These are phyloP conservation scores for Nemapogon koenigi DNA, from an alignment of 2,888 invertebrate genomes.

Conservation along the genomic window DNA sequence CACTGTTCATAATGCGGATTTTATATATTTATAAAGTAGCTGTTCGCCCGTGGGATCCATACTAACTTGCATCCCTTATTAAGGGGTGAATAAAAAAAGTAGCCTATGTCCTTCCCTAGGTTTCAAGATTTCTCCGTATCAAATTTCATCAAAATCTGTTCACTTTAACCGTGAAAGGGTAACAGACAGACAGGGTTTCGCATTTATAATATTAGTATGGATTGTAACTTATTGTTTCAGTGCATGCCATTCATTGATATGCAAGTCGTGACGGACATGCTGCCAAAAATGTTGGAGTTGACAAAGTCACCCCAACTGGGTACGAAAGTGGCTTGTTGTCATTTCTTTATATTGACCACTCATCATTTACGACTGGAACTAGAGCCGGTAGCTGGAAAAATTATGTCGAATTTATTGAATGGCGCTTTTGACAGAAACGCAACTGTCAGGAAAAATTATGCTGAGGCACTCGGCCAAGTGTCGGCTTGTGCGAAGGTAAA, in stretches of 20 bases:
- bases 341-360: constrained; percentile 76
- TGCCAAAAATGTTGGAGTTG: constrained; percentile 82
- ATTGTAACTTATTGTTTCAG: too few relatives aligned
- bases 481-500: constrained; percentile 81
- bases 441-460: constrained; percentile 83
- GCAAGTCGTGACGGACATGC: constrained; percentile 76
- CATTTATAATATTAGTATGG: too few relatives aligned
- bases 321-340: constrained; percentile 82
- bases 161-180: too few relatives aligned
- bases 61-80: too few relatives aligned
- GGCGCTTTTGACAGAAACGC: constrained; percentile 86
- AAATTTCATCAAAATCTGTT: too few relatives aligned
- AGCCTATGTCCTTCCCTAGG: too few relatives aligned
- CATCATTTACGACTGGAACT: constrained; percentile 60
- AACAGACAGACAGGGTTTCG: too few relatives aligned
- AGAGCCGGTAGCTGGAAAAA: constrained; percentile 64
- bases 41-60: too few relatives aligned
- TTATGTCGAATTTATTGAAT: constrained; percentile 67
- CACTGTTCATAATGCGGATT: too few relatives aligned
- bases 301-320: constrained; percentile 85
- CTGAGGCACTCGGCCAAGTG: constrained; percentile 84
- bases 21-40: too few relatives aligned
- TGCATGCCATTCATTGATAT: constrained; percentile 77
- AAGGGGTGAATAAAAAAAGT: too few relatives aligned
- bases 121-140: too few relatives aligned